These are phyloP conservation scores for Nothoprocta perdicaria DNA, from an alignment of 2,113 vertebrate genomes.

Conservation along the genomic window DNA sequence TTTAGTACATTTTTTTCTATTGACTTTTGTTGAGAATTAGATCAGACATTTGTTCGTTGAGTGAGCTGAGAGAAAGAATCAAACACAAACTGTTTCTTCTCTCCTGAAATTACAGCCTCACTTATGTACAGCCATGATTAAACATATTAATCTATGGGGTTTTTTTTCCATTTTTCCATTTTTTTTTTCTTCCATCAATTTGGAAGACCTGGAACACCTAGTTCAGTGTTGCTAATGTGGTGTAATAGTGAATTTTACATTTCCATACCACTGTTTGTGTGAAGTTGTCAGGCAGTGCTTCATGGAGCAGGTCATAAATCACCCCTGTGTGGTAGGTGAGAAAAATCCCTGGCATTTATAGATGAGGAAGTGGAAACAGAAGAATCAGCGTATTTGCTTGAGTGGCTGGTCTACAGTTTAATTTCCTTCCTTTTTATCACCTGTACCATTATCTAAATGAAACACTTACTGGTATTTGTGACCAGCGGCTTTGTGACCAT, in stretches of 20 bases:
- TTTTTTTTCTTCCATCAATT: not conserved
- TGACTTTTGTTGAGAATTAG: not conserved
- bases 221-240: not conserved
- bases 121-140: not conserved
- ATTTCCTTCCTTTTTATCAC: not conserved
- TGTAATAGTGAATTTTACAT: not conserved
- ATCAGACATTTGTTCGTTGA: not conserved
- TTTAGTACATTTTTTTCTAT: not conserved
- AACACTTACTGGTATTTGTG: not conserved
- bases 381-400: not conserved
- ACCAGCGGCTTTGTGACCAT: not conserved
- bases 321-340: accelerated
- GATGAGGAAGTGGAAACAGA: not conserved
- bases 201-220: not conserved
- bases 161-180: too few species aligned
- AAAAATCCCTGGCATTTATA: not conserved
- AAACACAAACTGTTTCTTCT: not conserved
- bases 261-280: not conserved
- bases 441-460: not conserved
- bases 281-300: not conserved
- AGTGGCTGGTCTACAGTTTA: not conserved
- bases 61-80: not conserved
- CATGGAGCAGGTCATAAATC: not conserved
- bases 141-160: not conserved
- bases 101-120: not conserved